Evolutionary conservation across 2,797 vertebrate species (phyloP).

Genomic region (Streptopelia turtur): DNA sequence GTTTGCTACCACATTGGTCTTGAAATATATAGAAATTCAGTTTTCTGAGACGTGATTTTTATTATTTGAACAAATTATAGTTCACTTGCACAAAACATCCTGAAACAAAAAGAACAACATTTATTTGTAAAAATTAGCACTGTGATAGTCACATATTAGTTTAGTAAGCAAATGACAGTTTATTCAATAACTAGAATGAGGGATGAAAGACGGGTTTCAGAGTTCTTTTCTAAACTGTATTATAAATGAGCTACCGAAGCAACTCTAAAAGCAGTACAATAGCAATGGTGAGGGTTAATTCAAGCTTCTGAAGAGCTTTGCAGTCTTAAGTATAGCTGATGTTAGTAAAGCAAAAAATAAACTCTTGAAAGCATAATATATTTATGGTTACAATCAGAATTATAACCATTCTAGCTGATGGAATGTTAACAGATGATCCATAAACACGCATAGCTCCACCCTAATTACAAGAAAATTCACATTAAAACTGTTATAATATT

Average conservation of each 20-base stretch:
- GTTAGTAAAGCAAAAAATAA: neutral
- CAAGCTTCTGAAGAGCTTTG: neutral
- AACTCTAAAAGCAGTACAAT: neutral
- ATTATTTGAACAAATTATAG: neutral
- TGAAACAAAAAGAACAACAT: neutral
- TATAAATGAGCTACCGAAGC: neutral
- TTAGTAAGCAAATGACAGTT: neutral
- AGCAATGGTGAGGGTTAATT: neutral
- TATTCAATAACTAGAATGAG: neutral
- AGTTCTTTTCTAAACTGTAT: neutral
- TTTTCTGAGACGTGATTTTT: neutral
- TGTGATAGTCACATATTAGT: neutral
- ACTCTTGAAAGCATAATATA: neutral
- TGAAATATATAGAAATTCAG: neutral
- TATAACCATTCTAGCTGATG: neutral
- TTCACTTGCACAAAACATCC: neutral
- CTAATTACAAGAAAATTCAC: constrained; percentile 16
- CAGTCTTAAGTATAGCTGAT: neutral
- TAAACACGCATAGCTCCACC: neutral
- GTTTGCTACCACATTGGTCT: neutral
- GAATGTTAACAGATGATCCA: neutral
- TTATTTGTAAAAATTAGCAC: neutral
- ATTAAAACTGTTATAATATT: constrained; percentile 42
- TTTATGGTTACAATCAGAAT: neutral
- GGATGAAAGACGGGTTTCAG: neutral